Evolutionary conservation across 2,888 invertebrate genomes (phyloP).

Genomic region (Cephus rjabovi): DNA sequence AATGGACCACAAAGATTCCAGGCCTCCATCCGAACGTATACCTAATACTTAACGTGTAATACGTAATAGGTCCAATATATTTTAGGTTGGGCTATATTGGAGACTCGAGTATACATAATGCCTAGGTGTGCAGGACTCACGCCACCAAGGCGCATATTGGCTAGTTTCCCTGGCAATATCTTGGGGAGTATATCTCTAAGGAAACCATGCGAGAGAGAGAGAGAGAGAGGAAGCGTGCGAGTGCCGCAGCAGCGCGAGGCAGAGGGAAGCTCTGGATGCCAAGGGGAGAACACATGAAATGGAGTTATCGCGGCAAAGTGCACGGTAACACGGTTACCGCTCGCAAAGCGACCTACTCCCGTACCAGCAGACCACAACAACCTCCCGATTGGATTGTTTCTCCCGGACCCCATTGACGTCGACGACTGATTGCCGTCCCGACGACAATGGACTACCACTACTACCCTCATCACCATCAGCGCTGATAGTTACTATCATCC

Average conservation of each 20-base stretch:
- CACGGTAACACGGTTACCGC: conserved; percentile 64
- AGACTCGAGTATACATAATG: background rate
- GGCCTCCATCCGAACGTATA: background rate
- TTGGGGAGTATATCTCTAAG: conserved; percentile 26
- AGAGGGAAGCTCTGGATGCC: conserved; percentile 26
- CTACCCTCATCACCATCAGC: background rate
- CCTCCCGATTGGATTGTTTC: conserved; percentile 36
- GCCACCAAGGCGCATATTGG: conserved; percentile 32
- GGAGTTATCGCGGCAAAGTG: conserved; percentile 64
- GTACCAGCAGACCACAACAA: conserved; percentile 38
- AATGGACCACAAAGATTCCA: background rate
- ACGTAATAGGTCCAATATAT: background rate
- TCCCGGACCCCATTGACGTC: conserved; percentile 29
- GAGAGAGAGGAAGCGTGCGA: too few relatives aligned
- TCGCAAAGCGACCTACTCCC: conserved; percentile 52
- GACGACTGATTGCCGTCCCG: conserved; percentile 32
- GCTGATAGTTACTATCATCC: background rate
- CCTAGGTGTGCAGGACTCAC: background rate
- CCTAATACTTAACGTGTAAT: background rate
- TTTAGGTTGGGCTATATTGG: background rate
- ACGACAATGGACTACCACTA: conserved; percentile 2
- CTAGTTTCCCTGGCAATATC: conserved; percentile 45
- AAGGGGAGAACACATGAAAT: conserved; percentile 41
- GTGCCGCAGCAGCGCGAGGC: conserved; percentile 12
- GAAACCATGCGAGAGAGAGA: too few relatives aligned